Conservation (phyloP, 1,140 invertebrate genomes). For the Teleogryllus occipitalis region DNA sequence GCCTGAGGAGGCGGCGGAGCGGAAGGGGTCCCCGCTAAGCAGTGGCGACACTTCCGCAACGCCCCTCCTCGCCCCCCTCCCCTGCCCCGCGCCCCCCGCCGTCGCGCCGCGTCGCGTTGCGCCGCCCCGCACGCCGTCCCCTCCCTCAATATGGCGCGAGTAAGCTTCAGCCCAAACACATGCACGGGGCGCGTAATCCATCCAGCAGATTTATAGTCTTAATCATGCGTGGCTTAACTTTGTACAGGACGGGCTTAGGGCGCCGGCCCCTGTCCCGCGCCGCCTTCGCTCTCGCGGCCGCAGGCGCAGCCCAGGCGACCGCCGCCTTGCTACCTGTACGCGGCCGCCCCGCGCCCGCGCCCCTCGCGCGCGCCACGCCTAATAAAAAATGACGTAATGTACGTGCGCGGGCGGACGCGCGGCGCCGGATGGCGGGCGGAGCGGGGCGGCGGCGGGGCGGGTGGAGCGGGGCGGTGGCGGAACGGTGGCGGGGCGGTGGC, state of each 20-base stretch:
- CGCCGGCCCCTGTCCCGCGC: neutral
- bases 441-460: neutral
- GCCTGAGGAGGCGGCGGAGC: neutral
- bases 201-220: conserved; percentile 50
- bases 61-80: no score
- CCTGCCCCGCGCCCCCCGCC: no score
- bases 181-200: conserved; percentile 11
- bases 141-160: neutral
- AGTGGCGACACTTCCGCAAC: neutral
- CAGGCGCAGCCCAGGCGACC: no score
- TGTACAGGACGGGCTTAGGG: conserved; percentile 32
- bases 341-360: conserved; percentile 17
- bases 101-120: no score
- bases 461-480: neutral
- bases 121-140: neutral
- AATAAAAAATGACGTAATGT: conserved; percentile 13
- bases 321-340: conserved; percentile 6
- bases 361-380: conserved; percentile 27
- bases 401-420: neutral
- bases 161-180: neutral
- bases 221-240: conserved; percentile 51
- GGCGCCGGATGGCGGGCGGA: neutral
- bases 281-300: conserved; percentile 26
- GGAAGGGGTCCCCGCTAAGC: neutral
- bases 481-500: no score